These are phyloP conservation scores for Tetranychus piercei DNA, from an alignment of 2,888 invertebrate species.

Conservation along the genomic window DNA sequence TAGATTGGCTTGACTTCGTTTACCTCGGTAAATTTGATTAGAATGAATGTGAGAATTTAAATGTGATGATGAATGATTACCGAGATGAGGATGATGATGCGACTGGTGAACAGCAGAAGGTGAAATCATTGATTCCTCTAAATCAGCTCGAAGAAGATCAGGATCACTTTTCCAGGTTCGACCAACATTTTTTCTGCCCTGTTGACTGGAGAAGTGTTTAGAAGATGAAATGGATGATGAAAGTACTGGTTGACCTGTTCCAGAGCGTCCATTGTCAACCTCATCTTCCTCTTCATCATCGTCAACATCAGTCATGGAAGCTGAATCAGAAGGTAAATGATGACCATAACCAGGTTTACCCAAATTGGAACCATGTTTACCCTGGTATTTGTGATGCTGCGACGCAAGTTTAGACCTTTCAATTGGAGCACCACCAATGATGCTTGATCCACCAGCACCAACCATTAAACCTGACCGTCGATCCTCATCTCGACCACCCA, in stretches of 20 bases:
- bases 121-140: background rate
- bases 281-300: conserved; percentile 3
- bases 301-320: conserved; percentile 6
- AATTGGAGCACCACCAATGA: background rate
- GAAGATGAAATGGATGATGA: conserved; percentile 11
- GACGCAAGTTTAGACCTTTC: background rate
- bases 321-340: conserved; percentile 8
- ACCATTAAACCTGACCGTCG: background rate
- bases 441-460: background rate
- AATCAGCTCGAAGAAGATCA: conserved; percentile 12
- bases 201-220: background rate
- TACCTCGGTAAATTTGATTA: background rate
- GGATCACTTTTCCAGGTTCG: conserved; percentile 21
- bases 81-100: conserved; percentile 7
- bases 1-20: background rate
- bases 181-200: conserved; percentile 9
- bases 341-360: background rate
- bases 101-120: background rate
- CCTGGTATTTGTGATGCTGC: too few relatives aligned
- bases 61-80: background rate
- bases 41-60: background rate
- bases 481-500: background rate
- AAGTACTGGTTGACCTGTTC: conserved; percentile 4
- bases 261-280: background rate
- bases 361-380: too few relatives aligned